These are phyloP conservation scores for Bombus superbus DNA, from an alignment of 1,140 invertebrate genomes.

Conservation along the genomic window DNA sequence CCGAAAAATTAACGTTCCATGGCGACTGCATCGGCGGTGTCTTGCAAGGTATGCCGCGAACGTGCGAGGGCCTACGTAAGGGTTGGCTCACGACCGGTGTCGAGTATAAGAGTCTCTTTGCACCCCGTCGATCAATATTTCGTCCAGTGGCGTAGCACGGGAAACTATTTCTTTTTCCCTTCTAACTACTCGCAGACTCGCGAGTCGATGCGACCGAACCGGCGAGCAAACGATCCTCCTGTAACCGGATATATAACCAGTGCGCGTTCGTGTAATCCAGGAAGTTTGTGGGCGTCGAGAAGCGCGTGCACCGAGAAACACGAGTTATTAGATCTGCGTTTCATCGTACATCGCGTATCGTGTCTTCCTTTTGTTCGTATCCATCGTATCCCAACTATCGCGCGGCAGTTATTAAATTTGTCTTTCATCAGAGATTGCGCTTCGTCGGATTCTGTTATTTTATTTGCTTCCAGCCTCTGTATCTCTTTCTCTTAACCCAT, in stretches of 20 bases:
- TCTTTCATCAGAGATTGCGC: too few species aligned
- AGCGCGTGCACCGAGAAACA: too few species aligned
- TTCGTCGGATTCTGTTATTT: too few species aligned
- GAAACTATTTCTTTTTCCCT: slow-evolving; percentile 66
- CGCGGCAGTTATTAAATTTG: too few species aligned
- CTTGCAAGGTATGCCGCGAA: slow-evolving; percentile 54
- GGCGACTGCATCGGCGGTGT: slow-evolving; percentile 25
- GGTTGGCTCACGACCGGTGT: slow-evolving; percentile 61
- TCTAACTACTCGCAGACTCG: slow-evolving; percentile 18
- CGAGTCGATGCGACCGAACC: neutral
- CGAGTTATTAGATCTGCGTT: too few species aligned
- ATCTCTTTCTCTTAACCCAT: too few species aligned
- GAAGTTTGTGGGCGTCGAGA: too few species aligned
- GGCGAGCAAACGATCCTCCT: neutral
- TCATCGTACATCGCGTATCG: too few species aligned
- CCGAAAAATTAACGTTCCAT: slow-evolving; percentile 56
- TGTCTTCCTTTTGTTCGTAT: too few species aligned
- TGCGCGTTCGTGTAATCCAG: neutral
- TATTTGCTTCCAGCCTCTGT: too few species aligned
- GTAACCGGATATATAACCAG: neutral
- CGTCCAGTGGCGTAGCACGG: slow-evolving; percentile 72
- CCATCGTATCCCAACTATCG: too few species aligned
- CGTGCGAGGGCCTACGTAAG: slow-evolving; percentile 62
- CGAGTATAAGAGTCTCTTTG: slow-evolving; percentile 68
- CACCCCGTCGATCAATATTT: slow-evolving; percentile 75